Evolutionary conservation across 2,797 vertebrate species (phyloP).

Genomic region (Acanthiza pusilla): DNA sequence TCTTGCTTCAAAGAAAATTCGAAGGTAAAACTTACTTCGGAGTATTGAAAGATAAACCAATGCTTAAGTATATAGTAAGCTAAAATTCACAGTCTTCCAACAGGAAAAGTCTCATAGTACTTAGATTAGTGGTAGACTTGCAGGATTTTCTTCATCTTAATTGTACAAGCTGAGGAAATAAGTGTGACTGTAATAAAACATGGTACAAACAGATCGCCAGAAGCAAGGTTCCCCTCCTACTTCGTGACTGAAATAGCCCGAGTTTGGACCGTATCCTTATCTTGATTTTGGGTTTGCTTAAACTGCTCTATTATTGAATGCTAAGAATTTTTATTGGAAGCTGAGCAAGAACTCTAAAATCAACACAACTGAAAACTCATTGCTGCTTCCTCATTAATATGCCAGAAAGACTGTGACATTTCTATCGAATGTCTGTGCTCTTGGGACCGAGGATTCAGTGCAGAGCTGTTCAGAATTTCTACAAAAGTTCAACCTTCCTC

Average conservation of each 20-base stretch:
- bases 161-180: neutral
- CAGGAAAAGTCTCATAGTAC: neutral
- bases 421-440: slow-evolving; percentile 31
- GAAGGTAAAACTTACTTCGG: neutral
- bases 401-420: slow-evolving; percentile 61
- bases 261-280: neutral
- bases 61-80: neutral
- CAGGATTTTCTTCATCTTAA: neutral
- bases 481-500: slow-evolving; percentile 6
- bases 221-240: neutral
- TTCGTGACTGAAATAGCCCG: neutral
- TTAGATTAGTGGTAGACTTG: neutral
- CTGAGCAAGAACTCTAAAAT: neutral
- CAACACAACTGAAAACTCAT: neutral
- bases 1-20: neutral
- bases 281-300: neutral
- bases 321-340: neutral
- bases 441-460: slow-evolving; percentile 63
- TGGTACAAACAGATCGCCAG: neutral
- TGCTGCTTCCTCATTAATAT: slow-evolving; percentile 45
- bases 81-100: neutral
- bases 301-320: neutral
- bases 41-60: neutral
- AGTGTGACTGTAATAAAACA: neutral
- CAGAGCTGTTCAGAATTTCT: slow-evolving; percentile 26